These are phyloP conservation scores for Zele albiditarsus DNA, from an alignment of 2,888 invertebrate species.

Conservation along the genomic window DNA sequence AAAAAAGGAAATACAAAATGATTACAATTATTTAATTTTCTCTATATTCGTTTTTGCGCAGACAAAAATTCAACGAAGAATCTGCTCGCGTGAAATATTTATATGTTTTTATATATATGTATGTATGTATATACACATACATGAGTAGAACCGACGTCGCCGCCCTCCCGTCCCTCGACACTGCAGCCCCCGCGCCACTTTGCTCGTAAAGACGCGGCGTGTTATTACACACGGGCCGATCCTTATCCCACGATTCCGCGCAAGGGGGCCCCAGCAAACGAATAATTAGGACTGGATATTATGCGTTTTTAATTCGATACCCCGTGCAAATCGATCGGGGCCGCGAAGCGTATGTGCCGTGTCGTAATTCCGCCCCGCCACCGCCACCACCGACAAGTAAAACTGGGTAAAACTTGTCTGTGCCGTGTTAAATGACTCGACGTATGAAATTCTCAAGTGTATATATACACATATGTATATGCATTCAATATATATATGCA, in stretches of 20 bases:
- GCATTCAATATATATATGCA: not conserved
- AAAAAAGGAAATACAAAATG: no score
- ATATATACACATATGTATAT: slow-evolving; percentile 29
- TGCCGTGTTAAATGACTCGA: slow-evolving; percentile 39
- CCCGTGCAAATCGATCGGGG: slow-evolving; percentile 39
- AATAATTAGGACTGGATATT: slow-evolving; percentile 38
- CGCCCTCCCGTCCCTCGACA: not conserved
- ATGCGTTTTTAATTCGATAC: slow-evolving; percentile 45
- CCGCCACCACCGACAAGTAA: slow-evolving; percentile 26
- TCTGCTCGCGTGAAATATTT: not conserved
- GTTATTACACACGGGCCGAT: slow-evolving; percentile 38
- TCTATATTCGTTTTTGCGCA: not conserved
- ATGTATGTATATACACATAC: not conserved
- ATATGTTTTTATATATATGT: no score
- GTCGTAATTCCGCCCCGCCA: slow-evolving; percentile 47
- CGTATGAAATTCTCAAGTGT: slow-evolving; percentile 33
- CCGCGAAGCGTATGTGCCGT: slow-evolving; percentile 32
- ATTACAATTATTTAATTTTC: not conserved
- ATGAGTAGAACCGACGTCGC: not conserved
- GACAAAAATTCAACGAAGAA: not conserved
- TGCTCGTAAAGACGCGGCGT: slow-evolving; percentile 32
- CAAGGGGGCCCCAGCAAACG: slow-evolving; percentile 5
- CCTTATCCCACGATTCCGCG: slow-evolving; percentile 39
- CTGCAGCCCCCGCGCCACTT: slow-evolving; percentile 18
- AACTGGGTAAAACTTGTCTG: slow-evolving; percentile 53